Percentiles rank a stretch among this genome's conserved stretches.
These are phyloP conservation scores for Monopterus albus DNA, from an alignment of 2,113 vertebrate genomes.

Conservation along the genomic window DNA sequence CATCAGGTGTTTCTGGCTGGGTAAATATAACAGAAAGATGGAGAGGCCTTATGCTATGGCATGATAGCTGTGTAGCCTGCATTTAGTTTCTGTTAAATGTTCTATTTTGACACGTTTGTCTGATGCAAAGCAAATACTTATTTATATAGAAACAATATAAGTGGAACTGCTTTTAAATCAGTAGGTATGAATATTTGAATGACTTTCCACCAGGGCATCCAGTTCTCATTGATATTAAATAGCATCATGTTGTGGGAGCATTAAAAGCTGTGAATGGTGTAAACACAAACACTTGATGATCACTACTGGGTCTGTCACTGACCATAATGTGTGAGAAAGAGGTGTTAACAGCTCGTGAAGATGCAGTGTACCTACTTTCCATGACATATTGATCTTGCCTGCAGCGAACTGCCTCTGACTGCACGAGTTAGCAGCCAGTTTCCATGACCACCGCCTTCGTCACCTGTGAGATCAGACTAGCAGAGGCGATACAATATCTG, in stretches of 20 bases:
- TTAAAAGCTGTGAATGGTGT: constrained; percentile 19
- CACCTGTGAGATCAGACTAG: constrained; percentile 59
- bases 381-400: constrained; percentile 53
- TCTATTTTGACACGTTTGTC: too few relatives aligned
- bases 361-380: background rate
- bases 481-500: constrained; percentile 52
- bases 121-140: too few relatives aligned
- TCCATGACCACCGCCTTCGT: constrained; percentile 73
- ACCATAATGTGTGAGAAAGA: background rate
- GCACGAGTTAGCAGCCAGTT: constrained; percentile 57
- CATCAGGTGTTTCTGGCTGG: too few relatives aligned
- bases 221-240: constrained; percentile 5
- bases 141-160: too few relatives aligned
- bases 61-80: background rate
- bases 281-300: constrained; percentile 10
- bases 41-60: background rate
- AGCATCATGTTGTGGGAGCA: constrained; percentile 9
- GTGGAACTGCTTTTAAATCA: background rate
- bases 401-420: constrained; percentile 48
- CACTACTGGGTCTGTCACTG: constrained; percentile 25
- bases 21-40: constrained; percentile 12
- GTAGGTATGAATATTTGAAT: constrained; percentile 37
- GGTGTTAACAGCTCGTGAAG: constrained; percentile 14
- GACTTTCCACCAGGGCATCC: constrained; percentile 22
- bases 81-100: background rate